Conservation (phyloP, 1,140 invertebrate species). For the Planococcus citri region DNA sequence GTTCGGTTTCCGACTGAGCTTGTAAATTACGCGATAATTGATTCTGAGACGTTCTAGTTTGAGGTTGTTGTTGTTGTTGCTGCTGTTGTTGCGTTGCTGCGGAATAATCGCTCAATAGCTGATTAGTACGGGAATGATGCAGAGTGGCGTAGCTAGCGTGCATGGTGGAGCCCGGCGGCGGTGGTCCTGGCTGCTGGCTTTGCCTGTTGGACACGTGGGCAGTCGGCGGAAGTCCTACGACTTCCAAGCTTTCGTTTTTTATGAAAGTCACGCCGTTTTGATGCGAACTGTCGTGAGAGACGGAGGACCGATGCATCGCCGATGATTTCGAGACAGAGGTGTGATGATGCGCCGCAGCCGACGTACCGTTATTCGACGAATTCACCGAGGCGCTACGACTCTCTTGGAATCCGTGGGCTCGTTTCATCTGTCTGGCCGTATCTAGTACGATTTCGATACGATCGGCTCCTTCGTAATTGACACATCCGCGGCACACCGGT, state of each 20-base stretch:
- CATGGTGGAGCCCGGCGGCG: slow-evolving; percentile 22
- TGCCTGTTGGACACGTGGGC: slow-evolving; percentile 27
- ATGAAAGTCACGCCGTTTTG: slow-evolving; percentile 27
- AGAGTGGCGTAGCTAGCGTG: slow-evolving; percentile 28
- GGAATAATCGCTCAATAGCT: slow-evolving; percentile 36
- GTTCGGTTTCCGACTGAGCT: slow-evolving; percentile 36
- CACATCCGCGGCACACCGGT: slow-evolving; percentile 94
- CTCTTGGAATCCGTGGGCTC: slow-evolving; percentile 64
- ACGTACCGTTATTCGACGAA: slow-evolving; percentile 15
- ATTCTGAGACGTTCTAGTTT: slow-evolving; percentile 28
- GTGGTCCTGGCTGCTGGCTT: slow-evolving; percentile 25
- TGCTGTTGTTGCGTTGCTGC: no score
- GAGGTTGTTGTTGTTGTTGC: slow-evolving; percentile 31
- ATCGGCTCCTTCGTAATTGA: slow-evolving; percentile 97
- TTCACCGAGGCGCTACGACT: slow-evolving; percentile 37
- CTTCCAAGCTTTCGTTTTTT: slow-evolving; percentile 26
- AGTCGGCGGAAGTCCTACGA: slow-evolving; percentile 30
- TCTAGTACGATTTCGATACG: slow-evolving; percentile 93
- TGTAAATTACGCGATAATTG: slow-evolving; percentile 29
- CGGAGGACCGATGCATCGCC: slow-evolving; percentile 35
- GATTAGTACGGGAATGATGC: slow-evolving; percentile 31
- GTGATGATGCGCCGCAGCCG: slow-evolving; percentile 31
- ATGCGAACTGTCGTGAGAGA: slow-evolving; percentile 29
- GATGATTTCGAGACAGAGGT: slow-evolving; percentile 31
- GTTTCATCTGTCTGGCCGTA: slow-evolving; percentile 85